Conservation (phyloP, 2,888 invertebrate species). For the Drosophila nr. perissopoda region DNA sequence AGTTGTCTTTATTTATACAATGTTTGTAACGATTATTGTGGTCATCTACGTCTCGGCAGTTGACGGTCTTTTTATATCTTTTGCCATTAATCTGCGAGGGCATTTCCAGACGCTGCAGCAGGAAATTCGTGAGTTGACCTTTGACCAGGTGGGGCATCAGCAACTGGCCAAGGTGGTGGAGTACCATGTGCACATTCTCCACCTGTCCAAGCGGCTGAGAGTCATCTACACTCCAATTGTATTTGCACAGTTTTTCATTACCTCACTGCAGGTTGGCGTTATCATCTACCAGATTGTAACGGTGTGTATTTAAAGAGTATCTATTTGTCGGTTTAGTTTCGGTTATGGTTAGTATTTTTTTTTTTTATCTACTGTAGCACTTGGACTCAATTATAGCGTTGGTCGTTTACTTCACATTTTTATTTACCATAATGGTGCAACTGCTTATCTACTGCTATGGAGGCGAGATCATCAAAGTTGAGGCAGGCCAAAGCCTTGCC, state of each 20-base stretch:
- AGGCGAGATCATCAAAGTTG: slow-evolving; percentile 82
- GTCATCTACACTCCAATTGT: slow-evolving; percentile 80
- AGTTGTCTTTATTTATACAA: slow-evolving; percentile 71
- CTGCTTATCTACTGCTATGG: slow-evolving; percentile 83
- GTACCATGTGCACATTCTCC: slow-evolving; percentile 75
- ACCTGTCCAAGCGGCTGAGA: slow-evolving; percentile 67
- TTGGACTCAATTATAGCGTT: slow-evolving; percentile 70
- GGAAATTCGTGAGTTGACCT: slow-evolving; percentile 32
- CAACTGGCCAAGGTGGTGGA: slow-evolving; percentile 57
- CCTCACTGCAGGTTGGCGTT: slow-evolving; percentile 82
- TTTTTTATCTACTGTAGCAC: slow-evolving; percentile 58
- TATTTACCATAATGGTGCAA: slow-evolving; percentile 80
- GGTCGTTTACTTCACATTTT: slow-evolving; percentile 74
- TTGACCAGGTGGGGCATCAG: slow-evolving; percentile 38
- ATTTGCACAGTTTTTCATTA: slow-evolving; percentile 82
- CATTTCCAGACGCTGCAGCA: slow-evolving; percentile 80
- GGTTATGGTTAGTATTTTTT: background rate
- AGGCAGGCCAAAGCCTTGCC: slow-evolving; percentile 57
- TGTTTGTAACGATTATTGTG: slow-evolving; percentile 68
- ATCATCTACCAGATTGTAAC: slow-evolving; percentile 83
- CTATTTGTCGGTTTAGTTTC: background rate
- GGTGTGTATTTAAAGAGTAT: slow-evolving; percentile 48
- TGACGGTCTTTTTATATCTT: slow-evolving; percentile 81
- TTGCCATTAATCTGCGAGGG: slow-evolving; percentile 79
- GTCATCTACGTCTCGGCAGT: slow-evolving; percentile 77